A percentile compares a stretch with the other conserved stretches of the same genome.
Evolutionary conservation across 2,113 vertebrate species (phyloP).

Genomic region (Raphicerus campestris): DNA sequence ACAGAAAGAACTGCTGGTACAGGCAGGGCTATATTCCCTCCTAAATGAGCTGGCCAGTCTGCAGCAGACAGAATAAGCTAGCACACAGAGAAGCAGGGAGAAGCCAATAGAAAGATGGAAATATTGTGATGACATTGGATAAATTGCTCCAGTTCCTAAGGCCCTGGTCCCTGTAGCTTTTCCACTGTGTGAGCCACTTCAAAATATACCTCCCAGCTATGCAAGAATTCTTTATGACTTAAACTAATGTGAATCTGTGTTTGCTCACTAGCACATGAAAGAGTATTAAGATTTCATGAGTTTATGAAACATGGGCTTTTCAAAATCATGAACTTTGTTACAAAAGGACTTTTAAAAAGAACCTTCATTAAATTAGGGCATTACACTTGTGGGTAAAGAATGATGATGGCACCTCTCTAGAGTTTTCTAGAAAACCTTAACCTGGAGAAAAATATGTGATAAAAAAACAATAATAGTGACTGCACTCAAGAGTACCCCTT

Average conservation of each 20-base stretch:
- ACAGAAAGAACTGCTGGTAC: neutral
- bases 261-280: constrained; percentile 11
- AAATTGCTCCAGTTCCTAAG: neutral
- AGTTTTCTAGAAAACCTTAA: constrained; percentile 26
- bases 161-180: neutral
- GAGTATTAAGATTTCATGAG: neutral
- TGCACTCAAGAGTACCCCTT: neutral
- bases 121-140: neutral
- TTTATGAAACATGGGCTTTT: neutral
- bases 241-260: constrained; percentile 1
- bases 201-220: neutral
- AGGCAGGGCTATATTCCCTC: neutral
- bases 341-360: neutral
- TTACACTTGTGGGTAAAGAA: neutral
- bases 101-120: neutral
- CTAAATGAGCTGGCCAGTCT: neutral
- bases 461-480: neutral
- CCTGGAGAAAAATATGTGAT: neutral
- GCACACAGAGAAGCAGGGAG: neutral
- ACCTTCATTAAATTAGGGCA: neutral
- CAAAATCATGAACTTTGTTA: constrained; percentile 25
- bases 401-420: neutral
- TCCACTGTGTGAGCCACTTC: neutral
- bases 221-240: neutral
- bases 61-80: neutral